phyloP scores from a whole-genome alignment of 2,888 invertebrate species.

The Xanthorhoe spadicearia region DNA sequence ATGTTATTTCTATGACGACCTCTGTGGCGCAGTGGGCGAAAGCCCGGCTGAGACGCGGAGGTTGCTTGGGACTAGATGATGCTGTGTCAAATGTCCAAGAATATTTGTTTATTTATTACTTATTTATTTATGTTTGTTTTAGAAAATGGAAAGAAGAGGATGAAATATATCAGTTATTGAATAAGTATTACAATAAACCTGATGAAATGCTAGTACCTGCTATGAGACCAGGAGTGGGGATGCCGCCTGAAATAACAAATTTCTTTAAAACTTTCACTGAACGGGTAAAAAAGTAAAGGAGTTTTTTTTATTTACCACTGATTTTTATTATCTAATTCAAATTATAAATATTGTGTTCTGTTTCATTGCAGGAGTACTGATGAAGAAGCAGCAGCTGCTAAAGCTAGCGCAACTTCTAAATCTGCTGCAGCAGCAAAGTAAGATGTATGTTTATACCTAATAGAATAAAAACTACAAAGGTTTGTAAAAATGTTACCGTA shows the following conservation, averaged over 20 bases:
- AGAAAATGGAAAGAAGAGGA: constrained; percentile 77
- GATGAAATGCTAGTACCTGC: constrained; percentile 75
- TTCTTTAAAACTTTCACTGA: constrained; percentile 64
- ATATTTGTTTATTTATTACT: too few species aligned
- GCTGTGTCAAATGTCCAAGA: too few species aligned
- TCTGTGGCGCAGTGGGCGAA: too few species aligned
- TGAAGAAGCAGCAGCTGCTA: constrained; percentile 56
- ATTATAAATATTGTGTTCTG: not conserved
- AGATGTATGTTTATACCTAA: constrained; percentile 6
- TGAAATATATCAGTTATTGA: constrained; percentile 66
- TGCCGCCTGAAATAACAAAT: constrained; percentile 62
- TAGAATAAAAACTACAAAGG: not conserved
- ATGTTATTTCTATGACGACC: too few species aligned
- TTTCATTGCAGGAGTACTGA: constrained; percentile 56
- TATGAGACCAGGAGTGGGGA: constrained; percentile 63
- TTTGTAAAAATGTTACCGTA: not conserved
- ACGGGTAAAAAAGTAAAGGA: constrained; percentile 60
- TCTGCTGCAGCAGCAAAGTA: constrained; percentile 54
- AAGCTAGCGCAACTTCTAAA: constrained; percentile 46
- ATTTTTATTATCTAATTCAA: not conserved
- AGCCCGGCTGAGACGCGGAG: too few species aligned
- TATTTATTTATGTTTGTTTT: constrained; percentile 1
- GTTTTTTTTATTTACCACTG: not conserved
- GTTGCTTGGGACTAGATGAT: too few species aligned
- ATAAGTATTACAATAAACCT: constrained; percentile 75